Percentiles rank a stretch among this genome's conserved stretches.
phyloP scores from a whole-genome alignment of 92 coral and sea anemone genomes.

The Phenganax marumi region DNA sequence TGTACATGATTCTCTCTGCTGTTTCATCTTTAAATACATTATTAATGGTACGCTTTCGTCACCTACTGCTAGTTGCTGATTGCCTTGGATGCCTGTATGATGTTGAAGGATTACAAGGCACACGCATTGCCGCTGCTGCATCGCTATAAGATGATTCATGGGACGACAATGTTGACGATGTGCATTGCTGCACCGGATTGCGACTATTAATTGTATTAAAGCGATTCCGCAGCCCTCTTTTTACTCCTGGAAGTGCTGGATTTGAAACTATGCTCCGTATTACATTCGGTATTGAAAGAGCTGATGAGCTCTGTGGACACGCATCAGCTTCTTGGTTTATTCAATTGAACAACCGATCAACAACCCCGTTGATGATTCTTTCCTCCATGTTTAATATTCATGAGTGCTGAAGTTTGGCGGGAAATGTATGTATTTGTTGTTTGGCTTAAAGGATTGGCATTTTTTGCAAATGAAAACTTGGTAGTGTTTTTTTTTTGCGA shows the following conservation, averaged over 20 bases:
- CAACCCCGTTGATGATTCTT: conserved; percentile 7
- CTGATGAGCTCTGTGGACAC: not conserved
- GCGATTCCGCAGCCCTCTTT: not conserved
- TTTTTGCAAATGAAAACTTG: not conserved
- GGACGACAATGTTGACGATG: not conserved
- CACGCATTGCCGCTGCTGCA: not conserved
- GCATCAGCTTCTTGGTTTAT: conserved; percentile 2
- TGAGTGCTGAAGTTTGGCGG: not conserved
- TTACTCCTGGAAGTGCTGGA: conserved; percentile 24
- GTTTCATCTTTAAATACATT: conserved; percentile 8
- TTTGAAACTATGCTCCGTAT: not conserved
- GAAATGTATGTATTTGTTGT: not conserved
- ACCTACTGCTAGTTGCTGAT: not conserved
- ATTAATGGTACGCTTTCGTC: conserved; percentile 16
- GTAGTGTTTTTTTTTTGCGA: not conserved
- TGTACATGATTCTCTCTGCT: not conserved
- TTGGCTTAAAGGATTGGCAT: not conserved
- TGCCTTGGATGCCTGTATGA: not conserved
- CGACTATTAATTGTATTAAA: not conserved
- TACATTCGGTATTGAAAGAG: conserved; percentile 7
- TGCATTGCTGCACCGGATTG: not conserved
- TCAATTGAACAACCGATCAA: not conserved
- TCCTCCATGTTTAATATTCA: conserved; percentile 30
- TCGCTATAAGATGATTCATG: not conserved
- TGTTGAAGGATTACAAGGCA: conserved; percentile 8